phyloP scores from a whole-genome alignment of 1,140 invertebrate species.

The Oncopeltus fasciatus region DNA sequence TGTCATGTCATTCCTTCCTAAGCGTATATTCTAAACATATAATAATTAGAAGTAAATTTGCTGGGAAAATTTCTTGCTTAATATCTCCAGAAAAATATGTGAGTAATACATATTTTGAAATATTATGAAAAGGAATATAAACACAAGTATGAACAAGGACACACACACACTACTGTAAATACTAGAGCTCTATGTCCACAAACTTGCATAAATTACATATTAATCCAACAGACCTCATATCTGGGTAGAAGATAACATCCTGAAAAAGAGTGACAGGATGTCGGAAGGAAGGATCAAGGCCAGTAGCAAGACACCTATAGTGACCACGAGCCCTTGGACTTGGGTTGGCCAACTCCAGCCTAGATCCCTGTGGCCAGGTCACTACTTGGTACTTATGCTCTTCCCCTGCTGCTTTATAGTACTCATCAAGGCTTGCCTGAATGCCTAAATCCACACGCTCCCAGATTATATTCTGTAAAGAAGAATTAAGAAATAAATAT shows the following conservation, averaged over 20 bases:
- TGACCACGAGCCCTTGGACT: slow-evolving; percentile 23
- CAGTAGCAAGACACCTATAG: slow-evolving; percentile 26
- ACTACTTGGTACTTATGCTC: slow-evolving; percentile 23
- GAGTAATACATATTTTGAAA: too few relatives aligned
- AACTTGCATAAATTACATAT: too few relatives aligned
- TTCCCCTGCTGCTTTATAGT: slow-evolving; percentile 21
- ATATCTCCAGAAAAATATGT: too few relatives aligned
- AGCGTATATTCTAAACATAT: too few relatives aligned
- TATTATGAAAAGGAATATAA: too few relatives aligned
- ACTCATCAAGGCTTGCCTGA: slow-evolving; percentile 19
- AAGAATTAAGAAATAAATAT: too few relatives aligned
- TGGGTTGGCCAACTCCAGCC: slow-evolving; percentile 22
- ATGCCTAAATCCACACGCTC: slow-evolving; percentile 25
- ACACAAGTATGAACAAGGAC: too few relatives aligned
- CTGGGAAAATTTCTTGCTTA: too few relatives aligned
- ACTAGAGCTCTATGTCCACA: too few relatives aligned
- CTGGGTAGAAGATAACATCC: slow-evolving; percentile 25
- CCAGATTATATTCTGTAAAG: slow-evolving; percentile 26
- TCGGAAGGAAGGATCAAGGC: slow-evolving; percentile 19
- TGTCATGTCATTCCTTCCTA: too few relatives aligned
- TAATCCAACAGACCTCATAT: slow-evolving; percentile 9
- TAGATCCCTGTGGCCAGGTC: slow-evolving; percentile 22
- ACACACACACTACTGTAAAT: too few relatives aligned
- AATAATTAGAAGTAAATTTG: too few relatives aligned
- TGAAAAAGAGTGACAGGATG: slow-evolving; percentile 24